phyloP scores from a whole-genome alignment of 2,888 invertebrate genomes.

The Endomychus coccineus region DNA sequence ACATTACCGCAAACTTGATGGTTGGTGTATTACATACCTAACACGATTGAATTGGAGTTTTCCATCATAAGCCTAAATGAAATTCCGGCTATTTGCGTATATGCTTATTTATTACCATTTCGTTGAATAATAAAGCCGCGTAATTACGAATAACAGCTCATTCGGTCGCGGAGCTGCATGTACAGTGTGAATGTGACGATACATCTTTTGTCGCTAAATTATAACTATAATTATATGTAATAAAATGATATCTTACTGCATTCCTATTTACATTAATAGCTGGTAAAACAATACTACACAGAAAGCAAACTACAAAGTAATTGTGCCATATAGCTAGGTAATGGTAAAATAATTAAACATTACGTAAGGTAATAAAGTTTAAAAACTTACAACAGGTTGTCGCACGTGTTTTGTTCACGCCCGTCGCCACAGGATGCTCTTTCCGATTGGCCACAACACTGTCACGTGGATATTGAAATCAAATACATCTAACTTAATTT shows the following conservation, averaged over 20 bases:
- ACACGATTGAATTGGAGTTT: no score
- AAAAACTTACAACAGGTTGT: conserved; percentile 15
- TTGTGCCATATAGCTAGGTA: no score
- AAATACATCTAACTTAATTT: conserved; percentile 6
- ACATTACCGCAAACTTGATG: no score
- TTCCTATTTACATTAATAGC: conserved; percentile 6
- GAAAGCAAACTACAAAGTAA: no score
- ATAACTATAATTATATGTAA: conserved; percentile 2
- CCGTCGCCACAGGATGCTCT: conserved; percentile 7
- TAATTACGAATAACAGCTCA: no score
- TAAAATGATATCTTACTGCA: conserved; percentile 5
- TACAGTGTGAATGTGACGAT: not conserved
- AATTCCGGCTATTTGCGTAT: no score
- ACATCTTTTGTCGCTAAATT: not conserved
- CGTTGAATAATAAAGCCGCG: no score
- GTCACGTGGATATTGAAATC: conserved; percentile 15
- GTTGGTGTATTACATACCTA: no score
- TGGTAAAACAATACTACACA: conserved; percentile 1
- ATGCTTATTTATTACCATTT: no score
- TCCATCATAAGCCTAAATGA: no score
- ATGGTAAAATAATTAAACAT: conserved; percentile 16
- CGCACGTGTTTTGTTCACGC: conserved; percentile 15
- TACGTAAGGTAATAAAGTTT: conserved; percentile 16
- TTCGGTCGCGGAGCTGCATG: no score
- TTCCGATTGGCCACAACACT: conserved; percentile 11